phyloP scores from a whole-genome alignment of 2,113 vertebrate species.

The Sus scrofa region T2T-Sscrofa CM000824.6:34476501-34477000 shows the following conservation, averaged over 20 bases:
- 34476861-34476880: not conserved
- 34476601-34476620: constrained; percentile 3
- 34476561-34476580: not conserved
- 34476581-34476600: not conserved
- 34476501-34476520: not conserved
- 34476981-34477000: not conserved
- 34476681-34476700: not conserved
- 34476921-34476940: not conserved
- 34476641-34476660: constrained; percentile 9
- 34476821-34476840: not conserved
- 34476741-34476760: not conserved
- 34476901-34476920: not conserved
- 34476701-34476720: not conserved
- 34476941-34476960: constrained; percentile 37
- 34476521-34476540: not conserved
- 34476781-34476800: constrained; percentile 46
- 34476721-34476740: not conserved
- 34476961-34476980: not conserved
- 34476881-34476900: not conserved
- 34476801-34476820: constrained; percentile 28
- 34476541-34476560: not conserved
- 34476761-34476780: constrained; percentile 4
- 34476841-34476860: not conserved
- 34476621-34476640: not conserved
- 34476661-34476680: constrained; percentile 36